Evolutionary conservation across 2,888 invertebrate genomes (phyloP).

Genomic region (Diloba caeruleocephala): DNA sequence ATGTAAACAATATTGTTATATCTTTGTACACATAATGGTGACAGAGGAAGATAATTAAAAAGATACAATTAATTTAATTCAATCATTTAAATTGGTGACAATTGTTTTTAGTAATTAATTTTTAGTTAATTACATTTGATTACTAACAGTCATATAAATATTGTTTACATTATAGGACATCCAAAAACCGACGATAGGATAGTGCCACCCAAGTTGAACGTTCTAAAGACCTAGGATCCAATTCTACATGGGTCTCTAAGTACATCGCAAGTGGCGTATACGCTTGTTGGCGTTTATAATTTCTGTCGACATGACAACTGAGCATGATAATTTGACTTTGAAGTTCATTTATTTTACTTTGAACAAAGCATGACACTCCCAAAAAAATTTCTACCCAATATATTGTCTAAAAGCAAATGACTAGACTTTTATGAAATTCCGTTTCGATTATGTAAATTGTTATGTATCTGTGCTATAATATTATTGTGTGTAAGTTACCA

Average conservation of each 20-base stretch:
- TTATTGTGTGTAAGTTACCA: slow-evolving; percentile 20
- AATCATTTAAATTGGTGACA: too few species aligned
- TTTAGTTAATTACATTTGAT: too few species aligned
- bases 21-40: too few species aligned
- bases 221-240: slow-evolving; percentile 27
- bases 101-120: too few species aligned
- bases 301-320: slow-evolving; percentile 49
- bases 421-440: slow-evolving; percentile 48
- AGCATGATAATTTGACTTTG: slow-evolving; percentile 55
- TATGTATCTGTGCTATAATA: slow-evolving; percentile 14
- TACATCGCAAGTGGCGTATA: slow-evolving; percentile 59
- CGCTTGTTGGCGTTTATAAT: slow-evolving; percentile 54
- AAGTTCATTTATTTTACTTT: slow-evolving; percentile 39
- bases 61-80: too few species aligned
- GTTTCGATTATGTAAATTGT: slow-evolving; percentile 12
- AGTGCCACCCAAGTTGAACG: slow-evolving; percentile 24
- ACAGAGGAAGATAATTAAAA: too few species aligned
- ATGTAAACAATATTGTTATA: too few species aligned
- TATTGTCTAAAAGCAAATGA: slow-evolving; percentile 55
- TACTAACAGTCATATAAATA: too few species aligned
- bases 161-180: too few species aligned
- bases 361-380: slow-evolving; percentile 51
- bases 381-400: slow-evolving; percentile 35
- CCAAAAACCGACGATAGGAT: too few species aligned
- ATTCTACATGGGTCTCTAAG: slow-evolving; percentile 53